phyloP scores from a whole-genome alignment of 2,797 vertebrate species.

The Centropyge bicolor region DNA sequence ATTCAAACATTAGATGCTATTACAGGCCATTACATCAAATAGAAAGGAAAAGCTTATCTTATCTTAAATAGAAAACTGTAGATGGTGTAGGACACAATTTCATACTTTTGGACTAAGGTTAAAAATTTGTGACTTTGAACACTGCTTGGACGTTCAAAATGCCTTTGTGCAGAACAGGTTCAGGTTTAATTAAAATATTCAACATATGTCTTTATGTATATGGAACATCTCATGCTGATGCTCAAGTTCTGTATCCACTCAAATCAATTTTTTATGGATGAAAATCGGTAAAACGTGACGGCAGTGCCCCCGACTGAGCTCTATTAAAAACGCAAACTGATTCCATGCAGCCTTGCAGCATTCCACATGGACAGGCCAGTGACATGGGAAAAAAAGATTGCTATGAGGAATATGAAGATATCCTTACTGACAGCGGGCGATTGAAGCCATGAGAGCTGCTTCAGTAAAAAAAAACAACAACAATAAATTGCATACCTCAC shows the following conservation, averaged over 20 bases:
- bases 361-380: slow-evolving; percentile 8
- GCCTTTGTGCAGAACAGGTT: not conserved
- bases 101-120: not conserved
- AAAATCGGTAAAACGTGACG: not conserved
- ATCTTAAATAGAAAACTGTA: not conserved
- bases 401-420: slow-evolving; percentile 26
- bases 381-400: not conserved
- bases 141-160: not conserved
- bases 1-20: not conserved
- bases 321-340: not conserved
- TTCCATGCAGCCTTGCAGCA: not conserved
- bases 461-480: not conserved
- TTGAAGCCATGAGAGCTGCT: slow-evolving; percentile 1
- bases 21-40: not conserved
- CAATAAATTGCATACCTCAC: not conserved
- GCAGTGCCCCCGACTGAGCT: not conserved
- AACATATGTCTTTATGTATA: not conserved
- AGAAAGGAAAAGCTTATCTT: too few relatives aligned
- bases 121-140: not conserved
- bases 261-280: not conserved
- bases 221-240: not conserved
- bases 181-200: not conserved
- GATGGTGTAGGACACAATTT: not conserved
- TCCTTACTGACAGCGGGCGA: not conserved
- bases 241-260: not conserved